Base-by-base conservation (phyloP, 2,888 invertebrate genomes). In the Onchidella celtica region DNA sequence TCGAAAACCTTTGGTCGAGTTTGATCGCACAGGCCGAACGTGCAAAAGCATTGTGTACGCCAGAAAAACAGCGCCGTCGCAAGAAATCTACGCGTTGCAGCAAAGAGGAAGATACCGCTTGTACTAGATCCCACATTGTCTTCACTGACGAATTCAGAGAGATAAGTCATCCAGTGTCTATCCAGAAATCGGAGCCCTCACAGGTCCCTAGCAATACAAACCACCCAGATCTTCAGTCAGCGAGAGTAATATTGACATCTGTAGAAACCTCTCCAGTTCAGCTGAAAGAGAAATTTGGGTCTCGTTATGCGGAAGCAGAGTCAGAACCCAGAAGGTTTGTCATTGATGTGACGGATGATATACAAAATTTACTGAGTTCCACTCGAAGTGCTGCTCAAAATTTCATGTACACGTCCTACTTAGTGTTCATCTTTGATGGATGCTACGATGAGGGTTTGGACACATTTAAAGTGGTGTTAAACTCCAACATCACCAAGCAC, bases 261-360 rank as follows among this genome's bases (percentile, higher is more conserved):
- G 29, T 47, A 32, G 83, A 86, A n/a, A 73, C 78, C 11, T 70
- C 72, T 2, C 66, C 72, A 34, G 59, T 61, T 21, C 61, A 32
- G 9, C 83, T 86, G 47, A 73, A 65, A 66, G 70, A 76, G 27
- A 69, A 17, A 27, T 86, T 79, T 80, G 86, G 85, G 47, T 34
- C 57, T 2, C 17, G 14, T 1, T 85, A 83, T 27, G 66, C 70
- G 3, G 85, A 86, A 57, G 83, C 82, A 9, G 77, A 70, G 6
- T 84, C 84, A 40, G 70, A 74, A 21, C 86, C 86, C 17, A 78
- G 86, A n/a, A 78, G 72, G 29, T 86, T 86, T 32, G 21, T 81
- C 2, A 81, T 86, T 21, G 79, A 86, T 47, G 68, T 86, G 21
- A 81, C 85, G 14, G 79, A 83, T 27, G 78, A 79, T 32, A 59